Evolutionary conservation across 2,113 vertebrate genomes (phyloP), one percentile per base, ranked within the genome.

Genomic region (Delphinus delphis): DNA sequence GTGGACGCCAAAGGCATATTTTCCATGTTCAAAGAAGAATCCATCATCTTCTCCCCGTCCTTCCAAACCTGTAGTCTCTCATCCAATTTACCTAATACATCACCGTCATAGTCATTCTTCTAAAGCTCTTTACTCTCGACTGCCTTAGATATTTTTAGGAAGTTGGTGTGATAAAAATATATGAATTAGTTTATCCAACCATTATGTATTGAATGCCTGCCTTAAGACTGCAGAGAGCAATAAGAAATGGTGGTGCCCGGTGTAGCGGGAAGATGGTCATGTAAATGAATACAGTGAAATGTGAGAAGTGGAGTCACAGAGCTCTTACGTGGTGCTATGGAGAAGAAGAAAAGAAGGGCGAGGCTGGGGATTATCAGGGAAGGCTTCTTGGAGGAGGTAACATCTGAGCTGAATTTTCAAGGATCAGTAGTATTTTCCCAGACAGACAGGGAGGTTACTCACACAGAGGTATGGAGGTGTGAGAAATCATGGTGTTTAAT

Each of bases 21-120:
- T 96, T 76, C 89, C 86, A 33, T 67, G 95, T 97, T 97, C 89
- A 97, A 96, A 97, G 96, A 50, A 4, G 80, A 97, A 96, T 92
- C 60, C n/a, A 55, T 97, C 79, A 71, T 82, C 63, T 65, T 90
- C 58, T 44, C 68, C 28, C 8, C 23, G 79, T 89, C 82, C n/a
- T 93, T 93, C 88, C 63, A 74, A 93, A 70, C 63, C 96, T 96
- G 67, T 31, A 83, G 88, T 62, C 67, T 86, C 82, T 70, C 87
- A 25, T 97, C 87, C 47, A 93, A 26, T 90, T 91, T 95, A 93
- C 95, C 63, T 90, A 90, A 94, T 95, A 53, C 23, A 83, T 95
- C 79, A 81, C 84, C 87, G 87, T 88, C 87, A 47, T 11, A 80
- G 58, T 92, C 87, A 71, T 80, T 89, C 53, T 71, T 71, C 88